These are phyloP conservation scores for Pan paniscus DNA, from an alignment of 2,113 vertebrate genomes.

Conservation along the genomic window DNA sequence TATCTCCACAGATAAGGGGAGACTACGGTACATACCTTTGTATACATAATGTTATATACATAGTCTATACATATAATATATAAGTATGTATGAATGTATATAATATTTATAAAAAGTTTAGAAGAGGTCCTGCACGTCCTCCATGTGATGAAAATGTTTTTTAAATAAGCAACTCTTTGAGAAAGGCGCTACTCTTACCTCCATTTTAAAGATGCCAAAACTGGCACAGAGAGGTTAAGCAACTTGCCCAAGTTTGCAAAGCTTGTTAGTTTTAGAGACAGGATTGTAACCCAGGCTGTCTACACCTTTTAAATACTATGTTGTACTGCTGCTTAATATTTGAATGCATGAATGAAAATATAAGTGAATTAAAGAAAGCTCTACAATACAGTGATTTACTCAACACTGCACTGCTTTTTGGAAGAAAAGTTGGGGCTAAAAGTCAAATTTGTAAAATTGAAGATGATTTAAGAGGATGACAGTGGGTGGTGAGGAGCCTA, in stretches of 20 bases:
- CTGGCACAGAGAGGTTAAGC: not conserved
- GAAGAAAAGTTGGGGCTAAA: not conserved
- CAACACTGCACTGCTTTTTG: not conserved
- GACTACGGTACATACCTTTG: not conserved
- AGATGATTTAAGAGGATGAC: not conserved
- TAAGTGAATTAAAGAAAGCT: not conserved
- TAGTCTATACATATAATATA: not conserved
- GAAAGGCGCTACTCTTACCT: not conserved
- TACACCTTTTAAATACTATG: not conserved
- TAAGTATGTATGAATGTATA: not conserved
- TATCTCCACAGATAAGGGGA: not conserved
- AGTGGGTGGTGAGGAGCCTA: not conserved
- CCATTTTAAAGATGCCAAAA: not conserved
- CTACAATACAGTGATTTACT: not conserved
- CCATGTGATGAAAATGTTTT: not conserved
- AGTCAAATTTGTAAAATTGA: not conserved
- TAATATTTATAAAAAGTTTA: not conserved
- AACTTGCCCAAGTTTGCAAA: not conserved
- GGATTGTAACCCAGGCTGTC: not conserved
- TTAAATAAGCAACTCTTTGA: not conserved
- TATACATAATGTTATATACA: not conserved
- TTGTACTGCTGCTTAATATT: not conserved
- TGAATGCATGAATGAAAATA: not conserved
- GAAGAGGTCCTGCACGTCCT: not conserved
- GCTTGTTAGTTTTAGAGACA: not conserved